Evolutionary conservation across 2,113 vertebrate genomes (phyloP), one percentile per base, ranked within the genome.

Genomic region (Progne subis): DNA sequence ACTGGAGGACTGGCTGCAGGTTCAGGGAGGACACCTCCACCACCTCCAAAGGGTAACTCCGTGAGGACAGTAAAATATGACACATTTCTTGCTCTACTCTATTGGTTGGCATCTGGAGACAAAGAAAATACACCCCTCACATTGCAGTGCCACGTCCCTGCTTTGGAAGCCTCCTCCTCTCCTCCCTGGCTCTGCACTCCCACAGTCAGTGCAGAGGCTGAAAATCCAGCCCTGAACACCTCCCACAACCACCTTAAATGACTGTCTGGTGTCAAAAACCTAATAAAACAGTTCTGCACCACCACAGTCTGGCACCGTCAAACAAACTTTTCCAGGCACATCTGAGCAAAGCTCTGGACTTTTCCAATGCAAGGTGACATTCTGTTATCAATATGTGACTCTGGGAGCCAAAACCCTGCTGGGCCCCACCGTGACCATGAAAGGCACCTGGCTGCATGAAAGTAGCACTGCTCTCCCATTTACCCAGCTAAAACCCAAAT

Each of bases 401-500:
- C 46, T 0, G 0, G 55, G 43, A 95, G 34, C 47, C 86, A 67
- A 53, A 82, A 77, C 57, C 50, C 60, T 81, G 46, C 57, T 70
- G 74, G 18, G 16, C 13, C 57, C 59, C 28, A 8, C 43, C 11
- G 15, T 34, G 56, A 49, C 44, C 52, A 26, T 41, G 76, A 70
- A 86, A 29, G 47, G 52, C 69, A 90, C 44, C 64, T 3, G 4
- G 50, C 50, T 83, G 64, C 68, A 81, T 13, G 32, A 47, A 47
- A 78, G 57, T 10, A 81, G 20, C 1, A 1, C 64, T 70, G 43
- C 34, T 87, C 29, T 87, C 47, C 64, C 91, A 82, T 87, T 91
- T 94, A 76, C 55, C 63, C 82, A 91, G 39, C 41, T 86, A 74
- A 94, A 95, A 56, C 14, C 37, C 83, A 91, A 92, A 95, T 97